phyloP scores from a whole-genome alignment of 2,113 vertebrate genomes.

The Piaya cayana region DNA sequence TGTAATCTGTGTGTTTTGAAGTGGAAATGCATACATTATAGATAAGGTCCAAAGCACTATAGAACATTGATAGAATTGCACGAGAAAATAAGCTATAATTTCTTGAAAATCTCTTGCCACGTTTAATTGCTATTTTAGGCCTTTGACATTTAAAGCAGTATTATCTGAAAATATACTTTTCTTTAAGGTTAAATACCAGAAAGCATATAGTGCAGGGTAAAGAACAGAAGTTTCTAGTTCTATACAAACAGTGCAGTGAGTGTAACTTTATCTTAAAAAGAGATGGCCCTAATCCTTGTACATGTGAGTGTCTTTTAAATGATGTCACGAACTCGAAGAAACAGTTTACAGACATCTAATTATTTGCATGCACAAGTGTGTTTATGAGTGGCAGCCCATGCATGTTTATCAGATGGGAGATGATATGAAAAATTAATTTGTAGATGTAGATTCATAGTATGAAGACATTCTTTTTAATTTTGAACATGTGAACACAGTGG shows the following conservation, averaged over 20 bases:
- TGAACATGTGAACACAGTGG: background rate
- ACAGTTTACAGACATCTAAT: background rate
- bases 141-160: slow-evolving; percentile 6
- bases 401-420: background rate
- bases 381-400: background rate
- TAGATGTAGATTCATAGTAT: background rate
- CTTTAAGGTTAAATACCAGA: background rate
- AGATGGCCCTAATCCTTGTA: background rate
- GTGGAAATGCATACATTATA: slow-evolving; percentile 25
- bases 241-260: background rate
- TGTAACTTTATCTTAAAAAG: background rate
- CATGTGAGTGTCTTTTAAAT: background rate
- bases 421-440: background rate
- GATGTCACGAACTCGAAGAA: background rate
- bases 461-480: background rate
- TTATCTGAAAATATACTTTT: background rate
- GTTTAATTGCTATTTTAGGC: slow-evolving; percentile 7
- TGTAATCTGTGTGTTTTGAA: slow-evolving; percentile 39
- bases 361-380: background rate
- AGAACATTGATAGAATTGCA: background rate
- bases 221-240: background rate
- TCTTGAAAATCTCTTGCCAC: background rate
- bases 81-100: background rate
- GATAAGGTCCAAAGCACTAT: slow-evolving; percentile 5
- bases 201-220: background rate